Base-by-base conservation (phyloP, 1,140 invertebrate species). In the Meteorus sp. region DNA sequence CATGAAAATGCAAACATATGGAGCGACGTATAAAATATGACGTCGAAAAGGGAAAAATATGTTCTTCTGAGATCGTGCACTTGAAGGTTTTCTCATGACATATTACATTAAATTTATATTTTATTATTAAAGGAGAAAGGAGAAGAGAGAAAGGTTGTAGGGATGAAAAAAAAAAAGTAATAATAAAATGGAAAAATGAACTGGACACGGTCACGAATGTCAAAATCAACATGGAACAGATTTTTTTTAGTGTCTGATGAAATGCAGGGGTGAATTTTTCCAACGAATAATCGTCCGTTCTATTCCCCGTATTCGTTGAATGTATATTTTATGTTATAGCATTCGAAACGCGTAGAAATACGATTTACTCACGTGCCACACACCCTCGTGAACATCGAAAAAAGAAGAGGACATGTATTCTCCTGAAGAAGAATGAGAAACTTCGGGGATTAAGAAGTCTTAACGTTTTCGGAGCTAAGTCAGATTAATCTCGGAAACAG, bases 321-420 rank as follows among this genome's bases (percentile, higher is more conserved):
- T n/a, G n/a, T n/a, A n/a, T n/a, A 31, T 17, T 33, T n/a, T 23
- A 27, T 43, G 17, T 55, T 31, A 9, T 2, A 11, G 56, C 58
- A 70, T 69, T 70, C 63, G 61, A 63, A 70, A 62, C 59, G 67
- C 67, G 65, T 68, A 48, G 63, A 62, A 67, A 69, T 56, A 58
- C 63, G 67, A 68, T 70, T 67, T 68, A 66, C 68, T 57, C 55
- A 25, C 8, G 41, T 43, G 22, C 31, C 22, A 50, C 47, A 27
- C n/a, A n/a, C 57, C 37, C 25, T 23, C 8, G 15, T 20, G 20
- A n/a, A n/a, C n/a, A n/a, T n/a, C n/a, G n/a, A n/a, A n/a, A n/a
- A n/a, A n/a, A n/a, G n/a, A n/a, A n/a, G n/a, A n/a, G n/a, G n/a
- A n/a, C n/a, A n/a, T n/a, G n/a, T n/a, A n/a, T n/a, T n/a, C n/a